These are phyloP conservation scores for Rhagophthalmus giganteus DNA, from an alignment of 2,888 invertebrate species.

Conservation along the genomic window DNA sequence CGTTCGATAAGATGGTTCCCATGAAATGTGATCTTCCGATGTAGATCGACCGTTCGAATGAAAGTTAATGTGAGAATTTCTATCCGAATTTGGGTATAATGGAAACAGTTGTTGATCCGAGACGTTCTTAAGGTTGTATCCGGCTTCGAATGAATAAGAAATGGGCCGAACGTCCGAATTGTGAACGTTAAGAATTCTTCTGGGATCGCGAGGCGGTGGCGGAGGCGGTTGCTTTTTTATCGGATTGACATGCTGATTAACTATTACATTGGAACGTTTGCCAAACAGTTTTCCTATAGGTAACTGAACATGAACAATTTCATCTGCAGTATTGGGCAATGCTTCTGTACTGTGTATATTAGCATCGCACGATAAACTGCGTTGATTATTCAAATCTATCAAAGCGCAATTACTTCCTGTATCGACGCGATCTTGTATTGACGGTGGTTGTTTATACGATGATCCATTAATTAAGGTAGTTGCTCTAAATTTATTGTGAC, in stretches of 20 bases:
- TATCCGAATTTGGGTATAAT: constrained; percentile 29
- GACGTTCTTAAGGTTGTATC: constrained; percentile 11
- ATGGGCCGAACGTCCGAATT: constrained; percentile 56
- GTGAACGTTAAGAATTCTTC: constrained; percentile 57
- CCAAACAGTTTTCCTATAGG: constrained; percentile 44
- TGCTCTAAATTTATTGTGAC: constrained; percentile 47
- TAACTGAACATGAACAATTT: constrained; percentile 47
- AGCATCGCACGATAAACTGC: constrained; percentile 51
- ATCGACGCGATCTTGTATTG: constrained; percentile 7
- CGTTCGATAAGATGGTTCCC: constrained; percentile 36
- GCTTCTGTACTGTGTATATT: constrained; percentile 47
- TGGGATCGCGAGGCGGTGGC: constrained; percentile 76
- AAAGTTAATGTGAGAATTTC: constrained; percentile 37
- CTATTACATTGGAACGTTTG: constrained; percentile 8
- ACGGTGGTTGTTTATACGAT: constrained; percentile 42
- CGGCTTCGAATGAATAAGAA: constrained; percentile 59
- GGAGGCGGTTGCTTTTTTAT: constrained; percentile 63
- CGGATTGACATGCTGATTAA: constrained; percentile 3
- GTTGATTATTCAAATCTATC: constrained; percentile 36
- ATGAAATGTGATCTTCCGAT: constrained; percentile 51
- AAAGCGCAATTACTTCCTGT: constrained; percentile 5
- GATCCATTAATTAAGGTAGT: constrained; percentile 37
- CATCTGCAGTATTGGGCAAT: constrained; percentile 39
- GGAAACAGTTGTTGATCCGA: too few species aligned
- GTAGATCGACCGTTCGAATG: constrained; percentile 46